Evolutionary conservation across 2,797 vertebrate species (phyloP).

Genomic region (Fistularia commersonii): DNA sequence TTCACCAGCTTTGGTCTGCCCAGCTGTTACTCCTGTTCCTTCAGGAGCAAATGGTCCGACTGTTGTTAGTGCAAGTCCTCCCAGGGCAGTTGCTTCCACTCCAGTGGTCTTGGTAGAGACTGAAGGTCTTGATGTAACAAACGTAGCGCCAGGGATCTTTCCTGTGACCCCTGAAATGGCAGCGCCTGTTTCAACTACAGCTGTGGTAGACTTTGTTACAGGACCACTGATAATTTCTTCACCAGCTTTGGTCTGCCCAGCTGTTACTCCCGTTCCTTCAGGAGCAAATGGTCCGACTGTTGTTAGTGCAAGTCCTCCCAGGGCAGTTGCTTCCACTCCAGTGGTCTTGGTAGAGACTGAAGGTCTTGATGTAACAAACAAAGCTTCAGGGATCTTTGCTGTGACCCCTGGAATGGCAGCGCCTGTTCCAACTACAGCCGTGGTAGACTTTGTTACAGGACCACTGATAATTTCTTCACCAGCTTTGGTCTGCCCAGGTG

Average conservation of each 20-base stretch:
- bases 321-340: not conserved
- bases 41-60: too few species aligned
- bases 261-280: not conserved
- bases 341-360: constrained; percentile 3
- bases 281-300: not conserved
- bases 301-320: not conserved
- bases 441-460: not conserved
- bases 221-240: not conserved
- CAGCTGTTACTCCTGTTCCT: too few species aligned
- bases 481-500: not conserved
- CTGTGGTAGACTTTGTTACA: not conserved
- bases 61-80: too few species aligned
- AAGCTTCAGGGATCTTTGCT: constrained; percentile 3
- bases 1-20: too few species aligned
- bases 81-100: too few species aligned
- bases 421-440: constrained; percentile 1
- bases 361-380: not conserved
- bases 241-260: not conserved
- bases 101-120: too few species aligned
- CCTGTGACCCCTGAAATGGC: too few species aligned
- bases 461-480: not conserved
- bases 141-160: too few species aligned
- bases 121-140: too few species aligned
- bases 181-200: constrained; percentile 1
- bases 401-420: not conserved